Percentiles rank a stretch among this genome's conserved stretches.
Conservation (phyloP, 35 echinoderm and acorn worm genomes). For the Ophioderma brevispina region DNA sequence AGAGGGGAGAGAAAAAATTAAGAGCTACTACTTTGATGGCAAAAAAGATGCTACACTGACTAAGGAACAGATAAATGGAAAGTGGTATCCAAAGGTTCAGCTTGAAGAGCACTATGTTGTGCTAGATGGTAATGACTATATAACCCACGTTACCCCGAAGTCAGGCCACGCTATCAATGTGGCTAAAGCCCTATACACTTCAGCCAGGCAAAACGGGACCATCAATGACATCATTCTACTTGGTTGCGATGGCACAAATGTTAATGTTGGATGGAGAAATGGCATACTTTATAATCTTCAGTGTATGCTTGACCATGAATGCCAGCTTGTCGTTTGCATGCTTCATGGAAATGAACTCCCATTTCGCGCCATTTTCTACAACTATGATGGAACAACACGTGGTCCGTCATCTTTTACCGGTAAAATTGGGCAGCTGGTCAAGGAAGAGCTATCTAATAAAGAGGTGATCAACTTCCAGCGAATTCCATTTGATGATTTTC, state of each 20-base stretch:
- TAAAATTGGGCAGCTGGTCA: neutral
- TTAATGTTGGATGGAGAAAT: neutral
- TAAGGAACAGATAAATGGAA: too few species aligned
- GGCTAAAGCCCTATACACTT: neutral
- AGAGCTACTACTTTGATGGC: too few species aligned
- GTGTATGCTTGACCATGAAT: too few species aligned
- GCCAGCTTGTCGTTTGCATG: neutral
- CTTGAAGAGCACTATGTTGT: neutral
- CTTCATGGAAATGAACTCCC: neutral
- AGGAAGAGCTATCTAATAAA: neutral
- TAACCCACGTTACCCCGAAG: too few species aligned
- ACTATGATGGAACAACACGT: neutral
- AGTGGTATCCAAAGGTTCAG: too few species aligned
- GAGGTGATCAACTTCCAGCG: neutral
- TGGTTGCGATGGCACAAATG: neutral
- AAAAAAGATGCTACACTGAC: too few species aligned
- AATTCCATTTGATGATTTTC: neutral
- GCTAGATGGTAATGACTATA: neutral
- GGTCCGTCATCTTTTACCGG: neutral
- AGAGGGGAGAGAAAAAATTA: too few species aligned
- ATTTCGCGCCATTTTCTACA: neutral
- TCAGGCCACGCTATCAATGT: neutral
- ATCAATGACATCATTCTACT: neutral
- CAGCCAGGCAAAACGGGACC: neutral
- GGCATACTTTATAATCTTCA: neutral